Percentiles rank a stretch among this genome's conserved stretches.
phyloP scores from a whole-genome alignment of 2,113 vertebrate species.

The Donacobius atricapilla region DNA sequence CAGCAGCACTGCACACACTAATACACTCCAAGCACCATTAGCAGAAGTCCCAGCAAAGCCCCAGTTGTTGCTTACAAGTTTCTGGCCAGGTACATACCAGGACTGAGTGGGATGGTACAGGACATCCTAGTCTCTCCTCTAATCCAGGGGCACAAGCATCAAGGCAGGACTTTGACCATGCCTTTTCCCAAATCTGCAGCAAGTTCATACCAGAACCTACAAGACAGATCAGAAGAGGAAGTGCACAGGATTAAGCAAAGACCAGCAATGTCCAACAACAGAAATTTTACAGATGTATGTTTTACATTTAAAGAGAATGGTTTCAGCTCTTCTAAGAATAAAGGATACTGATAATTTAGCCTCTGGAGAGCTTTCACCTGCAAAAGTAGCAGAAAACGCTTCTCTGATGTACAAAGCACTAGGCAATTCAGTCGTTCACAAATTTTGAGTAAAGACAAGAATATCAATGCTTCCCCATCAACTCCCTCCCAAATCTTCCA shows the following conservation, averaged over 20 bases:
- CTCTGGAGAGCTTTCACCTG: not conserved
- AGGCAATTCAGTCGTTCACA: not conserved
- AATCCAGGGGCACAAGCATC: conserved; percentile 80
- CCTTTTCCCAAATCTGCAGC: conserved; percentile 82
- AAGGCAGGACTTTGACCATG: conserved; percentile 83
- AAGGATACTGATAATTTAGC: not conserved
- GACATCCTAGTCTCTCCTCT: conserved; percentile 75
- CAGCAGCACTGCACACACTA: not conserved
- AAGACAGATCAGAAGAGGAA: not conserved
- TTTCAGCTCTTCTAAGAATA: not conserved
- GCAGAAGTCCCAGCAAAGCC: not conserved
- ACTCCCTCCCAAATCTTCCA: not conserved
- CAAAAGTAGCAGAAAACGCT: not conserved
- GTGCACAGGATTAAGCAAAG: not conserved
- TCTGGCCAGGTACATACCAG: conserved; percentile 73
- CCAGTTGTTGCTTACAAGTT: not conserved
- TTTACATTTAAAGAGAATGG: not conserved
- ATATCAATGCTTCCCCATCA: not conserved
- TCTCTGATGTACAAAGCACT: not conserved
- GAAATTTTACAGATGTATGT: not conserved
- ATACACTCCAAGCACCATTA: not conserved
- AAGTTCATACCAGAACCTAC: conserved; percentile 98
- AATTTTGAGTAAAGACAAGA: not conserved
- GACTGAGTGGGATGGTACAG: conserved; percentile 75
- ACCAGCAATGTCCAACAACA: not conserved